Percentiles rank a stretch among this genome's conserved stretches.
Conservation (phyloP, 2,888 invertebrate species). For the Drosophila paracracens region DNA sequence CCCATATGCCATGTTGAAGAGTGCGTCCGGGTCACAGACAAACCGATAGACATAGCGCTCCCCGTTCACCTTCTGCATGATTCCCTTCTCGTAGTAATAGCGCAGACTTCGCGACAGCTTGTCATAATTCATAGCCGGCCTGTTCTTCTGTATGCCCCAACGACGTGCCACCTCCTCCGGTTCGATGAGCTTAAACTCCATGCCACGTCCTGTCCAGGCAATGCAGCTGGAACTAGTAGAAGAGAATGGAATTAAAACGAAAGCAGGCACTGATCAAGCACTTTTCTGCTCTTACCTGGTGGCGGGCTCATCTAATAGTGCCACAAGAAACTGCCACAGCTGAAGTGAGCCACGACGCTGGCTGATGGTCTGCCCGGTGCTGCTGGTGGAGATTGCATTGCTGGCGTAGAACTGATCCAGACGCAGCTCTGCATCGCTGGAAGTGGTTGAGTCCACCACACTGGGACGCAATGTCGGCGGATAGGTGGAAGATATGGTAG, state of each 20-base stretch:
- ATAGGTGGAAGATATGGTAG: slow-evolving; percentile 83
- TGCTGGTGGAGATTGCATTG: slow-evolving; percentile 80
- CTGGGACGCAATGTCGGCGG: slow-evolving; percentile 74
- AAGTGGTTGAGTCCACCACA: slow-evolving; percentile 82
- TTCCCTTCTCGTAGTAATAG: slow-evolving; percentile 99
- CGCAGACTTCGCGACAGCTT: slow-evolving; percentile 96
- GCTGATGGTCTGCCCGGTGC: slow-evolving; percentile 82
- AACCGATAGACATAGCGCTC: slow-evolving; percentile 98
- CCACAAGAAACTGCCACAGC: slow-evolving; percentile 97
- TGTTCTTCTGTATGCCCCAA: slow-evolving; percentile 98
- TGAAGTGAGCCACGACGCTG: slow-evolving; percentile 94
- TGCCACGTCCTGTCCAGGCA: slow-evolving; percentile 97
- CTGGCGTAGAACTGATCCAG: slow-evolving; percentile 82
- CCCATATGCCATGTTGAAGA: slow-evolving; percentile 92
- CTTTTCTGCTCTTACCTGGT: slow-evolving; percentile 82
- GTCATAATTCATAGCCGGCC: slow-evolving; percentile 99
- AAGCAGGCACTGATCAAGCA: neutral
- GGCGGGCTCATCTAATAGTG: slow-evolving; percentile 89
- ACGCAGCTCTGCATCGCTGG: slow-evolving; percentile 83
- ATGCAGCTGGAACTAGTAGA: slow-evolving; percentile 90
- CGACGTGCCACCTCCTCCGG: slow-evolving; percentile 98
- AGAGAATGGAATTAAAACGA: neutral
- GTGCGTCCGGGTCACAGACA: slow-evolving; percentile 96
- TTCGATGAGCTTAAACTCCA: slow-evolving; percentile 98
- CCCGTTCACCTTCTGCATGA: slow-evolving; percentile 98